These are phyloP conservation scores for Coluber constrictor DNA, from an alignment of 2,797 vertebrate genomes.

Conservation along the genomic window DNA sequence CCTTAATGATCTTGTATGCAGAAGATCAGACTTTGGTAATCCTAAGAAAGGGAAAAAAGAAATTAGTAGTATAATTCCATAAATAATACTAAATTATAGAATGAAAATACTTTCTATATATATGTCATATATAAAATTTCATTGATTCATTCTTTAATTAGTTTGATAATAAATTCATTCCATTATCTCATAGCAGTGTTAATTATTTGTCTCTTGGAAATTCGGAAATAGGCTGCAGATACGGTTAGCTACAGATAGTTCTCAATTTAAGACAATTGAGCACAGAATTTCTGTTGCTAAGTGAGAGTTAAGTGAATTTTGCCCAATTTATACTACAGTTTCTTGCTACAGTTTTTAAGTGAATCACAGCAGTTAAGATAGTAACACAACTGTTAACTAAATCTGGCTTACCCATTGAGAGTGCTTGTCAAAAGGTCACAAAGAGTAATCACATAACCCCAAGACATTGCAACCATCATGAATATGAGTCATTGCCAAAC, in stretches of 20 bases:
- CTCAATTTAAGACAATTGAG: neutral
- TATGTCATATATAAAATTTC: neutral
- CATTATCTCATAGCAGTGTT: neutral
- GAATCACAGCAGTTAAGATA: neutral
- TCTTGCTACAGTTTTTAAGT: neutral
- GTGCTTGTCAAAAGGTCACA: neutral
- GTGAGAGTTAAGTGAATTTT: neutral
- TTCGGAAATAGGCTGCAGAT: neutral
- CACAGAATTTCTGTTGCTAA: neutral
- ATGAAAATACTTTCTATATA: neutral
- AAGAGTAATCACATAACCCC: neutral
- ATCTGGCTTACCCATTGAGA: neutral
- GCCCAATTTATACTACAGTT: neutral
- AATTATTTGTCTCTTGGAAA: neutral
- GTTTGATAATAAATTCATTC: neutral
- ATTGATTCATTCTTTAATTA: neutral
- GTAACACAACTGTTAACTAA: neutral
- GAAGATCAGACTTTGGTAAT: constrained; percentile 82
- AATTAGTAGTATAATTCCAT: neutral
- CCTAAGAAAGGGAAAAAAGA: constrained; percentile 70
- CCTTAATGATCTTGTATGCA: constrained; percentile 90
- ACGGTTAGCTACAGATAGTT: neutral
- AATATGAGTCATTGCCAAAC: neutral
- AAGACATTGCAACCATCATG: neutral
- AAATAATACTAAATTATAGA: neutral